Base-by-base conservation (phyloP, 2,797 vertebrate species). In the Paguma larvata region DNA sequence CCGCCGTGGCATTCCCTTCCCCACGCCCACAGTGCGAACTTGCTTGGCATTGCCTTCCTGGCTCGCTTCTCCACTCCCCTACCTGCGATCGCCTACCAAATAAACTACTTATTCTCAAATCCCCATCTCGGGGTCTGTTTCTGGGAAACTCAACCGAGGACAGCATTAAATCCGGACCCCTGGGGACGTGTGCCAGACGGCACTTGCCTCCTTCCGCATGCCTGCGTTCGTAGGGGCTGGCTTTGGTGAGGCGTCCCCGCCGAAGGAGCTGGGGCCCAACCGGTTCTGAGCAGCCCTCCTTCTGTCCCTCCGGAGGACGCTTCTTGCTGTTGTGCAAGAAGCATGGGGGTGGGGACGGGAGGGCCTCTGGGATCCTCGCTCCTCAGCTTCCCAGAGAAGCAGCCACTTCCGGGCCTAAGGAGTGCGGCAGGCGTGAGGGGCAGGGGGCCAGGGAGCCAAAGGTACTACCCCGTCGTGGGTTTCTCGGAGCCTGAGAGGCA, bases 91-190 rank as follows among this genome's bases (percentile, higher is more conserved):
- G 10, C 44, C 84, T 44, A 65, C 27, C 30, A 41, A 48, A 80
- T 14, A 65, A 89, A 38, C 19, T 3, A 19, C 32, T 70, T 65
- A 53, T 12, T 95, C 68, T 90, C 21, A 4, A 83, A 53, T 82
- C 62, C 59, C 48, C 38, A 16, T 23, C n/a, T 88, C 88, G 79
- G 86, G 93, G 63, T 86, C 56, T 84, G 79, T 87, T 91, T 96
- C 86, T 79, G 63, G 82, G 73, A 97, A 94, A 56, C 59, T 48
- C 91, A 97, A 95, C 95, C 78, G 95, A 94, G 95, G 85, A 19
- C 96, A 91, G 38, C 32, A 65, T 30, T 38, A 75, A 68, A 92
- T 84, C 56, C 95, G 80, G 56, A 2, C 23, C 82, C 79, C 72
- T 6, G 44, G 93, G 88, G 90, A 68, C 2, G 46, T 25, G 23